Base-by-base conservation (phyloP, 2,797 vertebrate genomes). In the Peromyscus nudipes region DNA sequence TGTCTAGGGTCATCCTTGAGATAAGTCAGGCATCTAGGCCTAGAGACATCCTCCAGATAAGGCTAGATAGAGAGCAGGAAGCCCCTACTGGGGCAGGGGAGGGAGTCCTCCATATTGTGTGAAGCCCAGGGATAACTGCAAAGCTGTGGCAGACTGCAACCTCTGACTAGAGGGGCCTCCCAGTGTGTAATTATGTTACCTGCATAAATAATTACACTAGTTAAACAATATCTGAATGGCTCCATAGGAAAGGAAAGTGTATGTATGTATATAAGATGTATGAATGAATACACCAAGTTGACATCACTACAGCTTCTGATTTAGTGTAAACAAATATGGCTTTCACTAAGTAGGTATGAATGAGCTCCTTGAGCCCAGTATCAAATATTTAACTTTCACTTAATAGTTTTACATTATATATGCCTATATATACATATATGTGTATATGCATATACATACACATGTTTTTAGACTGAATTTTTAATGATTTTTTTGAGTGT, bases 351-450 rank as follows among this genome's bases (percentile, higher is more conserved):
- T 31, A 25, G 1, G 25, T 25, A 57, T 43, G 23, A 2, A 91
- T 86, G 75, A 49, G 77, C 55, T 86, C 3, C 25, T 87, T 67
- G 11, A 90, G 8, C n/a, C 49, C 11, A 34, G 4, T 6, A 34
- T 79, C 37, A 92, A 89, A n/a, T 85, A 86, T 85, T 81, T 29
- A 37, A 64, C 4, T 85, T 85, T 87, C 34, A 87, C 17, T 89
- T 93, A 85, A 88, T 64, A 57, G 55, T 57, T 57, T 57, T 57
- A 57, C 16, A 57, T 57, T 57, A 57, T 57, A 65, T 65, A 65
- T 31, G 12, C 27, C 29, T 64, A 64, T 29, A 1, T 23, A 40
- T 16, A 40, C 19, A 71, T 81, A 76, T 40, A 76, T 31, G 37
- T n/a, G 9, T 37, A 10, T 60, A 16, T 57, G 25, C 0, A 92